Evolutionary conservation across 2,888 invertebrate genomes (phyloP).

Genomic region (Penaeus monodon): DNA sequence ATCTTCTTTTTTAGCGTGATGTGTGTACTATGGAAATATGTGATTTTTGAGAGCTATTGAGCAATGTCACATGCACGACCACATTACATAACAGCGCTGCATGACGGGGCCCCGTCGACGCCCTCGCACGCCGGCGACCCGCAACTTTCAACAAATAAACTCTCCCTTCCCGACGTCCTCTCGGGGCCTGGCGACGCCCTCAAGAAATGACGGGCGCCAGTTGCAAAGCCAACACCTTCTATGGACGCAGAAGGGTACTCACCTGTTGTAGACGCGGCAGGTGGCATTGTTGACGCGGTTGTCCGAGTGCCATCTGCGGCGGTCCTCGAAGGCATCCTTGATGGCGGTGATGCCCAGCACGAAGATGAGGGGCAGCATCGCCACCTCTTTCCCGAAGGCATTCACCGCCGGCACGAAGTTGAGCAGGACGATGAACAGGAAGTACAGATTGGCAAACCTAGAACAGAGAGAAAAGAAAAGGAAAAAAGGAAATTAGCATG

Average conservation of each 20-base stretch:
- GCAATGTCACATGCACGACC: too few relatives aligned
- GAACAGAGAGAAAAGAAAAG: constrained; percentile 83
- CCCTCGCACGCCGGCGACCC: too few relatives aligned
- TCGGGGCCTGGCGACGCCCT: too few relatives aligned
- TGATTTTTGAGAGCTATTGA: too few relatives aligned
- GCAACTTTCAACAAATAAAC: too few relatives aligned
- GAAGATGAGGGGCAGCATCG: constrained; percentile 94
- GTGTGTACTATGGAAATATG: too few relatives aligned
- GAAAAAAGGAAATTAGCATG: background rate
- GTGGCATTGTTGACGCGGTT: constrained; percentile 93
- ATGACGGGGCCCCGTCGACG: too few relatives aligned
- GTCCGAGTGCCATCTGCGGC: constrained; percentile 89
- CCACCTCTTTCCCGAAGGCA: constrained; percentile 95
- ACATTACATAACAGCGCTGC: too few relatives aligned
- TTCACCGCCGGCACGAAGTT: constrained; percentile 96
- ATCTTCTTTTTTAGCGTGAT: too few relatives aligned
- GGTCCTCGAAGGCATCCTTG: constrained; percentile 95
- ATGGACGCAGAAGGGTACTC: constrained; percentile 69
- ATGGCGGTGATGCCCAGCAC: constrained; percentile 93
- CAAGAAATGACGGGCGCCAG: background rate
- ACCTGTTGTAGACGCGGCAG: constrained; percentile 93
- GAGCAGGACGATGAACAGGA: constrained; percentile 93
- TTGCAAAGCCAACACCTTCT: background rate
- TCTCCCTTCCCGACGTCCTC: too few relatives aligned
- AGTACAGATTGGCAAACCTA: constrained; percentile 96